Conservation (phyloP, 2,113 vertebrate species). For the Prietella phreatophila region DNA sequence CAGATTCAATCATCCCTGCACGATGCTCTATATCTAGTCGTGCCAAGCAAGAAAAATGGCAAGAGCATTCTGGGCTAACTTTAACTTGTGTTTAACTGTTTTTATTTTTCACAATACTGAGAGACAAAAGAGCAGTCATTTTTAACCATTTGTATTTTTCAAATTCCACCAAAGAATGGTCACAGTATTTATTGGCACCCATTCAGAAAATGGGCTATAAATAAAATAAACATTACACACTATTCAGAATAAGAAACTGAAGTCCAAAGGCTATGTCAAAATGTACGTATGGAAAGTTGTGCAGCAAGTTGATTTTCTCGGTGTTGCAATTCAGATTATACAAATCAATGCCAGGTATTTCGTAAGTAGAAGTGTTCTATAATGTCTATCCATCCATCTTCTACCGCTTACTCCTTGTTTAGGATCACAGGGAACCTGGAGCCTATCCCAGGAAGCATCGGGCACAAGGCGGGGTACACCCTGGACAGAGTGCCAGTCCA, state of each 20-base stretch:
- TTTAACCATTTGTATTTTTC: background rate
- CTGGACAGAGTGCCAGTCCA: too few species aligned
- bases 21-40: background rate
- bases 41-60: background rate
- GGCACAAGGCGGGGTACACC: too few species aligned
- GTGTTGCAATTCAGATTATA: too few species aligned
- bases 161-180: background rate
- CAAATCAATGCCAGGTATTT: background rate
- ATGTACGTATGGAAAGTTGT: too few species aligned
- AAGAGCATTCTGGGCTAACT: background rate
- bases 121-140: background rate
- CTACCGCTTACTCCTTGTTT: too few species aligned
- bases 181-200: background rate
- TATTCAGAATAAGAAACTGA: too few species aligned
- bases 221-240: background rate
- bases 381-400: too few species aligned
- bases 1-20: constrained; percentile 16
- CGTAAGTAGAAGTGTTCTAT: too few species aligned
- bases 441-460: too few species aligned
- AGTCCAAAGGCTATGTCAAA: background rate
- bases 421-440: too few species aligned
- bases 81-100: background rate
- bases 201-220: background rate
- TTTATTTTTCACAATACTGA: background rate
- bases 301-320: too few species aligned